A percentile compares a stretch with the other conserved stretches of the same genome.
phyloP scores from a whole-genome alignment of 2,797 vertebrate genomes.

The Otus scops region DNA sequence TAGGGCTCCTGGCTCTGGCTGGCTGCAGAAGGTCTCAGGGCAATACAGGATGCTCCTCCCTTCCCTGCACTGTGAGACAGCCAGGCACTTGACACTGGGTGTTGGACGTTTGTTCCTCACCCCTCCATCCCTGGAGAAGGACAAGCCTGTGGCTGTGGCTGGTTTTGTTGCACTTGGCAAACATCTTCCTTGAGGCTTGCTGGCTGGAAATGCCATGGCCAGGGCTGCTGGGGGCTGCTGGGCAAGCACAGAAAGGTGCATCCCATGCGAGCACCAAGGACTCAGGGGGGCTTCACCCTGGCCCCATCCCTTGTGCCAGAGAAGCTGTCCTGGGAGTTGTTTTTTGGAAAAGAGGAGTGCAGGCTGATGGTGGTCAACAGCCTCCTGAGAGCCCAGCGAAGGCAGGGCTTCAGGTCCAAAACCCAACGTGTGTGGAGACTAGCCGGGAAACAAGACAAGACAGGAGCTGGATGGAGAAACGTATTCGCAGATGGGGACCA shows the following conservation, averaged over 20 bases:
- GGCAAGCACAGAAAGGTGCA: rapidly evolving
- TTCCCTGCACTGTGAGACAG: not conserved
- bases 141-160: rapidly evolving
- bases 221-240: not conserved
- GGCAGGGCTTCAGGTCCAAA: not conserved
- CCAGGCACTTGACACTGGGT: rapidly evolving
- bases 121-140: rapidly evolving
- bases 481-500: not conserved
- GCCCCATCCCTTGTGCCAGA: not conserved
- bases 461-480: not conserved
- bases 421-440: too few relatives aligned
- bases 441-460: not conserved
- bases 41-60: rapidly evolving
- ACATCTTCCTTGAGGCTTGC: not conserved
- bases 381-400: not conserved
- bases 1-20: rapidly evolving
- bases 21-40: rapidly evolving
- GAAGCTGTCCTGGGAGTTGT: not conserved
- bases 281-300: not conserved
- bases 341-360: not conserved
- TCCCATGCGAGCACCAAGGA: not conserved
- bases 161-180: not conserved
- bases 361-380: not conserved
- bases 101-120: not conserved
- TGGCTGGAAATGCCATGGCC: not conserved